Evolutionary conservation across 2,888 invertebrate species (phyloP), one percentile per base, ranked within the genome.

Genomic region (Eulithis prunata): DNA sequence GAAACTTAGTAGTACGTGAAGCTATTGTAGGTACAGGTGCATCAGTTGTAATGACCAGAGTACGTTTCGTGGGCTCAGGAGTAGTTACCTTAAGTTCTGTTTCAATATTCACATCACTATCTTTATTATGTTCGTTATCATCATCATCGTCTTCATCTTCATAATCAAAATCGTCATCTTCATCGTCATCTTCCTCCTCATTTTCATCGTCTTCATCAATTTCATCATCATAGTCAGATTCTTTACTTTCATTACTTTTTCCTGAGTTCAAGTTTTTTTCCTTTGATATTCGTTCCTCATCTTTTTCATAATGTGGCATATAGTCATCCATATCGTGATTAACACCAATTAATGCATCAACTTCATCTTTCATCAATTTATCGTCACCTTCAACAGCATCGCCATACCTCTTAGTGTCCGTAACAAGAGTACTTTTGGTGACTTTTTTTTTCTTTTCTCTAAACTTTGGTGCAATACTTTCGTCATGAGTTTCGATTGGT

Each of bases 361-460:
- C 83, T 80, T 91, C 90, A 72, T 87, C 83, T 73, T 84, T 83
- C 73, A 73, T 81, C 78, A 82, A 81, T 64, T 91, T 85, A 58
- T 87, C 85, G 38, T 85, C 81, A 49, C 80, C 87, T 7, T 67
- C 62, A 56, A 55, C 14, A 13, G 28, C 28, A 68, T 88, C 84
- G 5, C 89, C 91, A 70, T 93, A 93, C 13, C 80, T 84, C 69
- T 90, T 85, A 36, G 90, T 86, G 59, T 93, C 93, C 4, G 93
- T 93, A 1, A 93, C 89, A 64, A 90, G 75, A 3, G 93, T 93
- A 36, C 88, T 92, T 74, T 89, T 87, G 7, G 85, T 80, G 12
- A 80, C 82, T 72, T 91, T 92, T 57, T 85, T 91, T 74, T 90
- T 89, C 77, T 91, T 92, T 77, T 89, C 92, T 71, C 82, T 84